Conservation (phyloP, 2,797 vertebrate genomes). For the Chelon labrosus region DNA sequence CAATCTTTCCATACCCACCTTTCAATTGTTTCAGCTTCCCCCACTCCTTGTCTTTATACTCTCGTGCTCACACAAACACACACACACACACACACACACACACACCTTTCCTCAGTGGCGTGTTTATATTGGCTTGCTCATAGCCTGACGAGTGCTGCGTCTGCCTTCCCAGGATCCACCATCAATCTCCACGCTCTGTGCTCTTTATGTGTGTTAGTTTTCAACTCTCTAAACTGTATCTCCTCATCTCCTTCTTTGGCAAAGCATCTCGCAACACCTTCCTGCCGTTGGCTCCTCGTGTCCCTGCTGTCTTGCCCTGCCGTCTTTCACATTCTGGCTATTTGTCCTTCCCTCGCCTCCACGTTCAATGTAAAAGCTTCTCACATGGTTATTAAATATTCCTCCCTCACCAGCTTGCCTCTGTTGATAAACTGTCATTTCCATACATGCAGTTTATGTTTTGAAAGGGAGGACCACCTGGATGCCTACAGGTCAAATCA, state of each 20-base stretch:
- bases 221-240: constrained; percentile 45
- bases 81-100: neutral
- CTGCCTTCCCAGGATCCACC: constrained; percentile 34
- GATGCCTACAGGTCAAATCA: neutral
- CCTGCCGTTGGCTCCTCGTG: constrained; percentile 7
- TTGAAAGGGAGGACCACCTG: neutral
- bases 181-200: constrained; percentile 34
- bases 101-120: constrained; percentile 2
- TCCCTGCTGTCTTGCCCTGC: constrained; percentile 31
- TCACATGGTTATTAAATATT: constrained; percentile 26
- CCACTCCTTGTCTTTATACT: neutral
- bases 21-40: too few relatives aligned
- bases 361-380: constrained; percentile 23
- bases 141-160: constrained; percentile 17
- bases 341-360: constrained; percentile 44
- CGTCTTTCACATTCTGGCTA: constrained; percentile 19
- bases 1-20: neutral
- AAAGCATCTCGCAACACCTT: constrained; percentile 38
- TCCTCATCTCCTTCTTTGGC: constrained; percentile 83
- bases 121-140: constrained; percentile 47
- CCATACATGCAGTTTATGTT: neutral
- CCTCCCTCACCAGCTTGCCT: constrained; percentile 35
- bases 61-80: neutral
- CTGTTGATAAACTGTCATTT: neutral
- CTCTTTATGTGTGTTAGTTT: constrained; percentile 3